Conservation (phyloP, 2,113 vertebrate genomes). For the Calypte anna region DNA sequence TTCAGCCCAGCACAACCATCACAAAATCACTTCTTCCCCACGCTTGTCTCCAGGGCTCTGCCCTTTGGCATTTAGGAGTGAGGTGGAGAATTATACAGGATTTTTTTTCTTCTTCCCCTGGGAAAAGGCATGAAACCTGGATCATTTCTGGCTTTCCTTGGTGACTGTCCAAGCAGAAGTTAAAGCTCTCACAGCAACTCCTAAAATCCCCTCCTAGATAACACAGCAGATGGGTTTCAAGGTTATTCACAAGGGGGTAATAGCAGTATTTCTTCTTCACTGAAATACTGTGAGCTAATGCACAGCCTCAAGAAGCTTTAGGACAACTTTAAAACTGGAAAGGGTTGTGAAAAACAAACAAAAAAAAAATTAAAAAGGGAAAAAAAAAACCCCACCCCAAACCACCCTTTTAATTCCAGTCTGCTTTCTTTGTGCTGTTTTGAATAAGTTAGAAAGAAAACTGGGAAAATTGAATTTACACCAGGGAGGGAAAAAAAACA, state of each 20-base stretch:
- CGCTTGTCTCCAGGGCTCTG: background rate
- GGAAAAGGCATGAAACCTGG: constrained; percentile 35
- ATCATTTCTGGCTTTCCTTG: constrained; percentile 53
- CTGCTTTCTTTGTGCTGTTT: constrained; percentile 44
- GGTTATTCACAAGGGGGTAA: constrained; percentile 59
- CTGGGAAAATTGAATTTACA: constrained; percentile 66
- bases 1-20: background rate
- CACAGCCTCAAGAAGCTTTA: constrained; percentile 6
- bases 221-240: constrained; percentile 25
- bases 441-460: constrained; percentile 62
- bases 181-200: constrained; percentile 46
- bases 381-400: background rate
- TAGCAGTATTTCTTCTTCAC: constrained; percentile 56
- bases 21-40: background rate
- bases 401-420: constrained; percentile 19
- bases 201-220: constrained; percentile 51
- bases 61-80: background rate
- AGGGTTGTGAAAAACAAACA: background rate
- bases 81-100: constrained; percentile 31
- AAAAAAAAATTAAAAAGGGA: too few relatives aligned
- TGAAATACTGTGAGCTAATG: constrained; percentile 20
- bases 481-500: background rate
- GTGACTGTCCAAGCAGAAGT: constrained; percentile 60
- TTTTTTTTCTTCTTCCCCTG: constrained; percentile 11
- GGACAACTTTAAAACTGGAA: background rate